A percentile compares a stretch with the other conserved stretches of the same genome.
Evolutionary conservation across 1,140 invertebrate species (phyloP).

Genomic region (Idris sp.): DNA sequence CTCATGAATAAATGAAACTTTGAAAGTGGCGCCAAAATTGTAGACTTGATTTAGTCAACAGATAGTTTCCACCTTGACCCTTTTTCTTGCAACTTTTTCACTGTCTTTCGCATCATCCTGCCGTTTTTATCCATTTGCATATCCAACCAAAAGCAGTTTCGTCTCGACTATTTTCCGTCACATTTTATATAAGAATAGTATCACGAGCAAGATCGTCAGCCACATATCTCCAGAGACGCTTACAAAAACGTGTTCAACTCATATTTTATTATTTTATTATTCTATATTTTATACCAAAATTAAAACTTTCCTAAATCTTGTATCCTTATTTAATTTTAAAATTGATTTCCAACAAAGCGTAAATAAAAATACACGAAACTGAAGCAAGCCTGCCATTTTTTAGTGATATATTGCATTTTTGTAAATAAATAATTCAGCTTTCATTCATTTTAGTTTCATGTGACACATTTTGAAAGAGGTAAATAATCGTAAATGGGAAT

Average conservation of each 20-base stretch:
- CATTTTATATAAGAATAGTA: constrained; percentile 74
- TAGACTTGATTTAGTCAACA: constrained; percentile 37
- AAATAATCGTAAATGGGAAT: too few relatives aligned
- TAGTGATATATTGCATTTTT: not conserved
- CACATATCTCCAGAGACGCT: constrained; percentile 67
- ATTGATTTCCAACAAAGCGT: too few relatives aligned
- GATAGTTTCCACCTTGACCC: constrained; percentile 11
- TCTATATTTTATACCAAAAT: constrained; percentile 13
- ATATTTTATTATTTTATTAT: constrained; percentile 26
- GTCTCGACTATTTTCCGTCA: constrained; percentile 75
- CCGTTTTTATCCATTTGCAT: constrained; percentile 53
- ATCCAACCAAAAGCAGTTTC: constrained; percentile 66
- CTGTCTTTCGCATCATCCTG: constrained; percentile 7
- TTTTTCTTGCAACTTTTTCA: constrained; percentile 10
- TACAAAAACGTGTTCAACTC: constrained; percentile 23
- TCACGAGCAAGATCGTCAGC: constrained; percentile 65
- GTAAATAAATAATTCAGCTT: too few relatives aligned
- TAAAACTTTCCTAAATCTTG: constrained; percentile 6
- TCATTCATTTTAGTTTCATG: too few relatives aligned
- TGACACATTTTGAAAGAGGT: too few relatives aligned
- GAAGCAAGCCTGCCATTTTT: too few relatives aligned
- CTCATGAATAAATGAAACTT: constrained; percentile 22
- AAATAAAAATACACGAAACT: too few relatives aligned
- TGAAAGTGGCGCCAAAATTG: constrained; percentile 66
- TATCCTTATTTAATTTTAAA: too few relatives aligned